These are phyloP conservation scores for Tetrax tetrax DNA, from an alignment of 2,113 vertebrate species.

Conservation along the genomic window DNA sequence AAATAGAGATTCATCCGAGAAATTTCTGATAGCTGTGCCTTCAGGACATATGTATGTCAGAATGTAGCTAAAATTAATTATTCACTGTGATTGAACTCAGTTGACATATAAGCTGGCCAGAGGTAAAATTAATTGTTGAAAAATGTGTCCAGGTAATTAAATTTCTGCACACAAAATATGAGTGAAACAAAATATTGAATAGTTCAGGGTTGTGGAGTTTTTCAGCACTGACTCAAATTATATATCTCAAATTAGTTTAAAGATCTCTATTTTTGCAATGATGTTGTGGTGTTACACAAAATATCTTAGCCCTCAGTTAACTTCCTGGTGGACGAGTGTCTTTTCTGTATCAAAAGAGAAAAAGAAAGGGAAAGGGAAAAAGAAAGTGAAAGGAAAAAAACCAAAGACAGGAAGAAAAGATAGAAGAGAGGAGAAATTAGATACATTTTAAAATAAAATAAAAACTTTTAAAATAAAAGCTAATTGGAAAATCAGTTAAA, in stretches of 20 bases:
- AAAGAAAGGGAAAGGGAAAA: neutral
- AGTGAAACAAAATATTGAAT: neutral
- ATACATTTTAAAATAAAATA: neutral
- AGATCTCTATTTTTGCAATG: neutral
- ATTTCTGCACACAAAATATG: neutral
- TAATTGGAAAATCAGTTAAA: neutral
- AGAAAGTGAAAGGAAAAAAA: neutral
- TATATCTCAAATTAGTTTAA: neutral
- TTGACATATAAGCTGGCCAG: neutral
- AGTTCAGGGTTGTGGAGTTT: neutral
- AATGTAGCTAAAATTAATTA: slow-evolving; percentile 5
- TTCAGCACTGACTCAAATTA: neutral
- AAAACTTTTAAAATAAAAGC: neutral
- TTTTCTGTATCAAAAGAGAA: neutral
- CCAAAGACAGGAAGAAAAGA: neutral
- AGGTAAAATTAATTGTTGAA: slow-evolving; percentile 6
- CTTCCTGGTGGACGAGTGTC: neutral
- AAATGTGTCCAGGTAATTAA: neutral
- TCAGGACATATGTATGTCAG: neutral
- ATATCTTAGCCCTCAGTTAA: neutral
- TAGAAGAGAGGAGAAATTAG: neutral
- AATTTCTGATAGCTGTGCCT: neutral
- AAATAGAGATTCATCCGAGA: neutral
- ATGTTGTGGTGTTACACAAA: neutral
- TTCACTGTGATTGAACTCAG: neutral